Conservation (phyloP, 2,113 vertebrate genomes). For the Saccopteryx bilineata region DNA sequence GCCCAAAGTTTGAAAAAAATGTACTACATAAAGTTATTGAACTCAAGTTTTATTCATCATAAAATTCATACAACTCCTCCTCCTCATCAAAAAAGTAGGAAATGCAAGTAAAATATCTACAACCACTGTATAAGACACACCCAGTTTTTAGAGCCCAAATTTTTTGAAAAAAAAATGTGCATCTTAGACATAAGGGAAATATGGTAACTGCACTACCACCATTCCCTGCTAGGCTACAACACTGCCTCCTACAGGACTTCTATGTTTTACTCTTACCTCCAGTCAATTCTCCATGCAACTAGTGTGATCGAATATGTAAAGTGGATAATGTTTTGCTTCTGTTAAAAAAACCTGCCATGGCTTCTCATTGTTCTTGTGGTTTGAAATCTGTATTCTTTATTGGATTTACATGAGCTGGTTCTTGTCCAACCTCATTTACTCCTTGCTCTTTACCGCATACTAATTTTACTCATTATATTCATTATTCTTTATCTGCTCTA, state of each 20-base stretch:
- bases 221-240: neutral
- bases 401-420: neutral
- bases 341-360: neutral
- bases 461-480: neutral
- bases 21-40: too few relatives aligned
- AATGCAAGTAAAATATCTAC: too few relatives aligned
- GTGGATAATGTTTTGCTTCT: neutral
- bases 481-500: neutral
- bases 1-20: too few relatives aligned
- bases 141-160: too few relatives aligned
- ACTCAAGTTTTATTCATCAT: too few relatives aligned
- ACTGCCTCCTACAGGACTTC: neutral
- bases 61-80: too few relatives aligned
- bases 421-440: neutral
- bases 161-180: too few relatives aligned
- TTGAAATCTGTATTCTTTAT: neutral
- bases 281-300: neutral
- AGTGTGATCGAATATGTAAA: neutral
- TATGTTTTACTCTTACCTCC: neutral
- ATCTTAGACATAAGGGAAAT: too few relatives aligned
- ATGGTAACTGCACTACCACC: neutral
- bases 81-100: too few relatives aligned
- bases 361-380: neutral
- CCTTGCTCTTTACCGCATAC: neutral
- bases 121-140: too few relatives aligned